Percentiles rank a stretch among this genome's conserved stretches.
Evolutionary conservation across 2,113 vertebrate species (phyloP).

Genomic region (Austrofundulus limnaeus): DNA sequence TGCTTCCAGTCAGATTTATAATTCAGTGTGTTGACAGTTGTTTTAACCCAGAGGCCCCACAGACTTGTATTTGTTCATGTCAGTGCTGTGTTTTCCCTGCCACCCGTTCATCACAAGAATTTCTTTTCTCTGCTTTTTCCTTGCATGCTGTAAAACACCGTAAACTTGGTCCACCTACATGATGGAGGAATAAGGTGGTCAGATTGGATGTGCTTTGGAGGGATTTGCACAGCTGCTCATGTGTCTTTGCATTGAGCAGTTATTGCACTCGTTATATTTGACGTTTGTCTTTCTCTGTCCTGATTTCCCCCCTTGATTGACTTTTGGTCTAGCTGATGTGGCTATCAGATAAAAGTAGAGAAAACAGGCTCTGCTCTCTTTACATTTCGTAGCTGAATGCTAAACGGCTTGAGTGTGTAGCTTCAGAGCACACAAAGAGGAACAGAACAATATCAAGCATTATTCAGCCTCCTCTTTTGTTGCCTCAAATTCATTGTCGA

Average conservation of each 20-base stretch:
- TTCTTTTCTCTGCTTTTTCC: slow-evolving; percentile 17
- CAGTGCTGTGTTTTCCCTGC: slow-evolving; percentile 1
- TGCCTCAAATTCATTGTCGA: slow-evolving; percentile 61
- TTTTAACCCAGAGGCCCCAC: too few species aligned
- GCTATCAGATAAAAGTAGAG: slow-evolving; percentile 54
- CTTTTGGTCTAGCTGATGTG: slow-evolving; percentile 56
- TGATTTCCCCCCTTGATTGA: slow-evolving; percentile 36
- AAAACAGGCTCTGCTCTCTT: slow-evolving; percentile 31
- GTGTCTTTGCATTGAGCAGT: too few species aligned
- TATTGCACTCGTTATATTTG: neutral
- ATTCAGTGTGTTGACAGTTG: slow-evolving; percentile 62
- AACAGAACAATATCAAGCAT: slow-evolving; percentile 67
- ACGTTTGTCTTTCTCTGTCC: neutral
- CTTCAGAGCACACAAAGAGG: slow-evolving; percentile 53
- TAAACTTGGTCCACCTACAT: neutral
- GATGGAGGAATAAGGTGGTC: too few species aligned
- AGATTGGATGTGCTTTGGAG: too few species aligned
- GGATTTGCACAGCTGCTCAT: too few species aligned
- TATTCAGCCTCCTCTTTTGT: slow-evolving; percentile 67
- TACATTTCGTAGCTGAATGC: slow-evolving; percentile 56
- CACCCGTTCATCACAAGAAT: neutral
- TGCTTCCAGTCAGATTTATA: slow-evolving; percentile 49
- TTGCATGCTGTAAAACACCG: neutral
- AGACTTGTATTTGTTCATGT: too few species aligned
- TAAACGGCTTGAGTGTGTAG: slow-evolving; percentile 59